Conservation (phyloP, 2,888 invertebrate genomes). For the Hydroisotoma schaefferi region DNA sequence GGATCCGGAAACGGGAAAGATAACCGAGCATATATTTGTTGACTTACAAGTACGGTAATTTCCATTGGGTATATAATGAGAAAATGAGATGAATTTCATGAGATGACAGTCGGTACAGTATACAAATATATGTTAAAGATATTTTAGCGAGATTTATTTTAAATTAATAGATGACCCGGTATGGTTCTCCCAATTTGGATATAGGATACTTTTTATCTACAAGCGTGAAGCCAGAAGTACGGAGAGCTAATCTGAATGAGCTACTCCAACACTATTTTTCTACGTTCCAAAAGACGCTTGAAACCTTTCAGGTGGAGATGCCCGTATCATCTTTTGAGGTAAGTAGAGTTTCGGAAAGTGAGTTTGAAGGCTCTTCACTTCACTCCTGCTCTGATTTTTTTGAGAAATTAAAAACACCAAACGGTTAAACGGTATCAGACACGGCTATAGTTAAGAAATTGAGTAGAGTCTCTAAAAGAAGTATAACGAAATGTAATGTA, state of each 20-base stretch:
- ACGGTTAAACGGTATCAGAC: no score
- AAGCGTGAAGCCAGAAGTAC: conserved; percentile 18
- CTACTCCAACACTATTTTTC: conserved; percentile 14
- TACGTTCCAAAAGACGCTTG: conserved; percentile 1
- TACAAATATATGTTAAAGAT: no score
- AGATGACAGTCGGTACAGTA: not conserved
- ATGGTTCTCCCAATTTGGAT: conserved; percentile 26
- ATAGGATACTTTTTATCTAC: conserved; percentile 26
- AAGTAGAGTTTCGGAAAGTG: no score
- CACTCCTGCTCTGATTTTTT: no score
- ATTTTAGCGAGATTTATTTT: no score
- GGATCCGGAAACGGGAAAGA: conserved; percentile 5
- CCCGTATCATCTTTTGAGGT: no score
- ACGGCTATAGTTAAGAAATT: no score
- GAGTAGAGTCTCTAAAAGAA: no score
- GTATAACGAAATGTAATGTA: no score
- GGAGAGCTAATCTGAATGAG: not conserved
- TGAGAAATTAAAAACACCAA: no score
- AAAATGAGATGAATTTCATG: not conserved
- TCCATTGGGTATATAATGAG: not conserved
- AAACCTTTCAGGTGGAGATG: no score
- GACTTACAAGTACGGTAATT: conserved; percentile 9
- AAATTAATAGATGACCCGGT: conserved; percentile 5
- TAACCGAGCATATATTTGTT: conserved; percentile 13
- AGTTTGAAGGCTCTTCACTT: no score